Conservation (phyloP, 2,797 vertebrate species). For the Cyprinella venusta region DNA sequence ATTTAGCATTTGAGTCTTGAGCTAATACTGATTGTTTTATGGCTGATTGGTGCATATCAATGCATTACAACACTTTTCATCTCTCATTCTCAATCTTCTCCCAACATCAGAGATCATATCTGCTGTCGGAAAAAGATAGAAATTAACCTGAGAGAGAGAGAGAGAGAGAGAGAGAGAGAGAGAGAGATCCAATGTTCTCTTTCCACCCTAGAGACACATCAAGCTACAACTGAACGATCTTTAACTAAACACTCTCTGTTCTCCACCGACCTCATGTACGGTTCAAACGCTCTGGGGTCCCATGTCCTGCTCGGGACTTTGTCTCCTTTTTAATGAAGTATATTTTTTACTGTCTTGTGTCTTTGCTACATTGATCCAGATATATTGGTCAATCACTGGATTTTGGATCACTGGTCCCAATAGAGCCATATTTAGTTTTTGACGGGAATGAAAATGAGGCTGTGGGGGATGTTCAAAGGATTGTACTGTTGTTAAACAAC, state of each 20-base stretch:
- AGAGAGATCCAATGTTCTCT: constrained; percentile 60
- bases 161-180: constrained; percentile 33
- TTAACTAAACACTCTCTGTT: constrained; percentile 8
- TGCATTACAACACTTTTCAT: not conserved
- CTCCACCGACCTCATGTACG: not conserved
- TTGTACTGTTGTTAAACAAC: not conserved
- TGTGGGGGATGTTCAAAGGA: not conserved
- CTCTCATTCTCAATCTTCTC: constrained; percentile 9
- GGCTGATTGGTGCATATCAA: constrained; percentile 16
- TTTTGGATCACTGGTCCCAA: not conserved
- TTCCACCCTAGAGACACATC: constrained; percentile 62
- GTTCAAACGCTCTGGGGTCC: not conserved
- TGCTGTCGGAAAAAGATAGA: constrained; percentile 1
- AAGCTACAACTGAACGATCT: constrained; percentile 31
- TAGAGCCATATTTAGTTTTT: not conserved
- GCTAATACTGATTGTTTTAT: constrained; percentile 5
- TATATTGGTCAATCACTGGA: not conserved
- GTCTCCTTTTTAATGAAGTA: not conserved
- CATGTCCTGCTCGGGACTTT: not conserved
- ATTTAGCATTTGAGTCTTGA: not conserved
- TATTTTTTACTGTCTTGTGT: not conserved
- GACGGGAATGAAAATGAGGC: not conserved
- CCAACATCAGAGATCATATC: constrained; percentile 13
- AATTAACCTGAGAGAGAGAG: not conserved
- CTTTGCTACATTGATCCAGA: not conserved